Conservation (phyloP, 2,113 vertebrate genomes). For the Scomber japonicus region DNA sequence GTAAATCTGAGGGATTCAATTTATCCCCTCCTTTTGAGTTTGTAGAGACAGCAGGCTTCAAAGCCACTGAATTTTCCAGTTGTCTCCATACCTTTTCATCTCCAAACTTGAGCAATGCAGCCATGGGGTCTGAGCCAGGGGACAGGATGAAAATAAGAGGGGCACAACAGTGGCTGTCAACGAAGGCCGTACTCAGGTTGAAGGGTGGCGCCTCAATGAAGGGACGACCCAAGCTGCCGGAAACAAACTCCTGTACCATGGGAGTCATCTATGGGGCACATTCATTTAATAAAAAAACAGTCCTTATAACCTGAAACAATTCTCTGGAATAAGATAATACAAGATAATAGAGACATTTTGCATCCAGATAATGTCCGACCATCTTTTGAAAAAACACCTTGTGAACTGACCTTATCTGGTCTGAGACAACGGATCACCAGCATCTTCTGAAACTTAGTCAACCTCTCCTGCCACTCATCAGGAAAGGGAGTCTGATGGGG, state of each 20-base stretch:
- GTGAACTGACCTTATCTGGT: slow-evolving; percentile 87
- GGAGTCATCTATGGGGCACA: slow-evolving; percentile 85
- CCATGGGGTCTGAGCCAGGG: slow-evolving; percentile 90
- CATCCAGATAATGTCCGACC: not conserved
- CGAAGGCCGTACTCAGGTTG: slow-evolving; percentile 88
- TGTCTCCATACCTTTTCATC: slow-evolving; percentile 88
- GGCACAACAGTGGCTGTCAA: slow-evolving; percentile 89
- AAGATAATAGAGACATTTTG: not conserved
- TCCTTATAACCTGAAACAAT: not conserved
- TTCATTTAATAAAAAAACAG: not conserved
- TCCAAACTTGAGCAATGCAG: slow-evolving; percentile 90
- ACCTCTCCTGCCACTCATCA: slow-evolving; percentile 83
- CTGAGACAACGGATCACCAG: slow-evolving; percentile 89
- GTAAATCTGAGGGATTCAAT: slow-evolving; percentile 44
- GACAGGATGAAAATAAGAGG: slow-evolving; percentile 90
- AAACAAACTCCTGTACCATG: slow-evolving; percentile 90
- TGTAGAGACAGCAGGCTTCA: slow-evolving; percentile 54
- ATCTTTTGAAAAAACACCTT: not conserved
- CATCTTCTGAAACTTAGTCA: slow-evolving; percentile 89
- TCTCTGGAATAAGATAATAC: not conserved
- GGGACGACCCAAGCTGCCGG: slow-evolving; percentile 78
- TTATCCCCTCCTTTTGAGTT: slow-evolving; percentile 44
- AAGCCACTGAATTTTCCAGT: slow-evolving; percentile 29
- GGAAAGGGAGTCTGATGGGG: slow-evolving; percentile 88
- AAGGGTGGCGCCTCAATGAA: slow-evolving; percentile 93